Conservation (phyloP, 2,797 vertebrate genomes). For the Poecilia velifera region DNA sequence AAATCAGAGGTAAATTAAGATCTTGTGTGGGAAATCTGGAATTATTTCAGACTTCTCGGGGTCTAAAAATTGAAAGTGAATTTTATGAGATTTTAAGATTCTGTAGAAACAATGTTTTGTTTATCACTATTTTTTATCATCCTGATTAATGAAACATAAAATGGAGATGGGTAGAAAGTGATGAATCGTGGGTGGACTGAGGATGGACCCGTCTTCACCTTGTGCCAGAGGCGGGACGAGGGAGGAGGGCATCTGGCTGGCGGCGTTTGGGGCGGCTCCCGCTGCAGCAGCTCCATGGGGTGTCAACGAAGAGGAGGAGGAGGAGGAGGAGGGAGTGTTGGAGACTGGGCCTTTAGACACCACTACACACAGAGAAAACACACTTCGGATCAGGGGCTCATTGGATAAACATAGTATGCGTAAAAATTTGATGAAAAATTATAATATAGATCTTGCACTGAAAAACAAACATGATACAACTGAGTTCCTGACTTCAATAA, state of each 20-base stretch:
- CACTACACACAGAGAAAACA: constrained; percentile 71
- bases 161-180: neutral
- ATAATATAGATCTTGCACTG: constrained; percentile 20
- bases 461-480: neutral
- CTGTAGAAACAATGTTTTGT: neutral
- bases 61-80: neutral
- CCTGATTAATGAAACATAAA: neutral
- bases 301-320: constrained; percentile 37
- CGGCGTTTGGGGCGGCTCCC: constrained; percentile 64
- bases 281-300: constrained; percentile 62
- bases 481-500: neutral
- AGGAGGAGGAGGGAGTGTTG: constrained; percentile 65
- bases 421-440: constrained; percentile 41
- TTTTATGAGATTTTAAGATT: neutral
- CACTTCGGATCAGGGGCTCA: constrained; percentile 48
- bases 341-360: constrained; percentile 84
- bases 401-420: constrained; percentile 16
- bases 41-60: neutral
- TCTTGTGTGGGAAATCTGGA: neutral
- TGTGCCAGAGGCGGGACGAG: constrained; percentile 76
- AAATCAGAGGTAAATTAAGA: neutral
- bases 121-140: neutral
- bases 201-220: constrained; percentile 71
- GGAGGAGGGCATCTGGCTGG: constrained; percentile 66
- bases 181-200: neutral